Base-by-base conservation (phyloP, 2,797 vertebrate species). In the Neoniphon sammara region DNA sequence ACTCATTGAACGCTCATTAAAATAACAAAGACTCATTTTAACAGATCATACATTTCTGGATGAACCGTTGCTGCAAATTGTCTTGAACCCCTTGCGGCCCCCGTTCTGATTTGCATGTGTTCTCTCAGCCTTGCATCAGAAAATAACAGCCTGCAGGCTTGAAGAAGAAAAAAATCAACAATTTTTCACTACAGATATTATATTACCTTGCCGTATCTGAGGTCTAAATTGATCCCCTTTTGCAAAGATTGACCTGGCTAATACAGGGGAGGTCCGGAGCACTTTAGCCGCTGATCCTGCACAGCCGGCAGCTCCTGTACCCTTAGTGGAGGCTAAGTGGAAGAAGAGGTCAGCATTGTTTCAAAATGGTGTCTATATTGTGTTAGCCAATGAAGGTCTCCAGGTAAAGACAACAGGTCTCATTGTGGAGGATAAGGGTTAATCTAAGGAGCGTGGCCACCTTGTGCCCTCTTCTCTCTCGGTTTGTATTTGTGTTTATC, bases 401-500 rank as follows among this genome's bases (percentile, higher is more conserved):
- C 52, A 58, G 78, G 64, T 86, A 77, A 85, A 88, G 78, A 89
- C 85, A 83, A 77, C 68, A 46, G 80, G 84, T 73, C 78, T 91
- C 87, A 83, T 86, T 75, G 39, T 70, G 77, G 79, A 71, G 80
- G 89, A 88, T 85, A 64, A 80, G 80, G 84, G 89, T 84, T 93
- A 90, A 93, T 91, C 89, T 85, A 72, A 66, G 69, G 79, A 81
- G 80, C 46, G 66, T 78, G 81, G 79, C 75, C 79, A 76, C 85
- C 82, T 61, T 84, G 91, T 89, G 78, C 63, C 70, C 80, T 80
- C 81, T 86, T 85, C 80, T 91, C 77, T 83, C 83, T 90, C 86
- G 88, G 77, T 75, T 72, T 79, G 84, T 84, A 46, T 87, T 85
- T 87, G 81, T 87, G 85, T 88, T 91, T 87, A 88, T 91, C 85